Evolutionary conservation across 2,113 vertebrate species (phyloP).

Genomic region (Petromus typicus): DNA sequence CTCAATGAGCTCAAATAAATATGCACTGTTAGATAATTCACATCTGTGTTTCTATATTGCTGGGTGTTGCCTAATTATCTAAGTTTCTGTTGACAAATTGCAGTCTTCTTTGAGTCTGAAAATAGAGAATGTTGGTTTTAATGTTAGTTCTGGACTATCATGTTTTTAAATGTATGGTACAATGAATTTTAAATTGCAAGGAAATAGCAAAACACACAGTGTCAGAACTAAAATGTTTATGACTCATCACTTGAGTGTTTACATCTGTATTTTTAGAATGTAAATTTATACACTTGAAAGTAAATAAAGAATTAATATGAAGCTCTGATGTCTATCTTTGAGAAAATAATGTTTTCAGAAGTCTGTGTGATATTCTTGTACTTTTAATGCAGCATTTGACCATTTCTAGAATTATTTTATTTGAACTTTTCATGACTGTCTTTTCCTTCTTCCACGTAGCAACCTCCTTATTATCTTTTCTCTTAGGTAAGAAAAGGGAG

Average conservation of each 20-base stretch:
- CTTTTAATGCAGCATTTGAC: conserved; percentile 16
- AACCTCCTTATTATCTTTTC: conserved; percentile 19
- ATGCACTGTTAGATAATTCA: neutral
- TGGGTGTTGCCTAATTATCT: neutral
- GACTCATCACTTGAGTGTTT: neutral
- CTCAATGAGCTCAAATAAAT: neutral
- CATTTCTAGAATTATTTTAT: neutral
- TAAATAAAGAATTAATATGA: neutral
- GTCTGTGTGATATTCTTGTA: neutral
- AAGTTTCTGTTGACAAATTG: neutral
- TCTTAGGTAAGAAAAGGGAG: neutral
- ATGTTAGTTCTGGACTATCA: neutral
- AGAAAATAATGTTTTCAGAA: neutral
- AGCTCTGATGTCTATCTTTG: neutral
- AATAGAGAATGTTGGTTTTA: neutral
- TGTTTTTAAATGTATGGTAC: neutral
- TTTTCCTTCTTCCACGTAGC: neutral
- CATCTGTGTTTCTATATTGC: neutral
- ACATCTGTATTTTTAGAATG: neutral
- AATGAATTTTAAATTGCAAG: conserved; percentile 35
- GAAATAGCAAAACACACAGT: conserved; percentile 9
- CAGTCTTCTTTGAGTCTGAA: neutral
- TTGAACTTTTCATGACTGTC: neutral
- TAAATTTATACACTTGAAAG: conserved; percentile 40
- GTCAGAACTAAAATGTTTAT: conserved; percentile 39